phyloP scores from a whole-genome alignment of 2,797 vertebrate species.

The Hybognathus amarus region DNA sequence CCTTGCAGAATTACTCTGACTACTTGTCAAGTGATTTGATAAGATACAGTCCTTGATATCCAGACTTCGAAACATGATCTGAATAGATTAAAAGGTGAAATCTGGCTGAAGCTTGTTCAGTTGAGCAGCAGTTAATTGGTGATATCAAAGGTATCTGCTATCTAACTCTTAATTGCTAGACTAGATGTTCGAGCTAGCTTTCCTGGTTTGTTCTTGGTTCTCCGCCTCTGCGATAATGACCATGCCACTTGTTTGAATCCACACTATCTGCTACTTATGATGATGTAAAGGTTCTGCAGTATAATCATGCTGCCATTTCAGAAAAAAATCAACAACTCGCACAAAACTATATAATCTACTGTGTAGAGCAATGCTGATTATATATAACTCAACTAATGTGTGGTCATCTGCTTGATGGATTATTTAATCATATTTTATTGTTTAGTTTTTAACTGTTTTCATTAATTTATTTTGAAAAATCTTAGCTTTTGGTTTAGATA shows the following conservation, averaged over 20 bases:
- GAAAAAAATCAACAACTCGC: no score
- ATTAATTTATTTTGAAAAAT: background rate
- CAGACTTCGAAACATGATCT: constrained; percentile 18
- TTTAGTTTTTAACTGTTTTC: background rate
- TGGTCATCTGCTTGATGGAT: background rate
- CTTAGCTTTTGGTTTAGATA: background rate
- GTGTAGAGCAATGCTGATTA: background rate
- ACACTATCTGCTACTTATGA: background rate
- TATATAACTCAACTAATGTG: background rate
- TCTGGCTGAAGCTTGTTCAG: background rate
- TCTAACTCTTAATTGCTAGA: background rate
- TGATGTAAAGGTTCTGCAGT: background rate
- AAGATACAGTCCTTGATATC: constrained; percentile 25
- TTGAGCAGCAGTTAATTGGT: constrained; percentile 3
- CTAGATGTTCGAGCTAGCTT: background rate
- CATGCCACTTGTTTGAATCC: background rate
- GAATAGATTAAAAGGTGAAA: constrained; percentile 40
- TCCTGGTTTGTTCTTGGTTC: constrained; percentile 4
- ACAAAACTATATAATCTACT: background rate
- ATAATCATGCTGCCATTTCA: no score
- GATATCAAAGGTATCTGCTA: background rate
- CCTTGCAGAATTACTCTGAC: constrained; percentile 14
- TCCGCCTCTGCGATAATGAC: background rate
- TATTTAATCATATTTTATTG: background rate
- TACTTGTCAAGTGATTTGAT: constrained; percentile 34